Conservation (phyloP, 1,140 invertebrate species). For the Drosophila athabasca region DNA sequence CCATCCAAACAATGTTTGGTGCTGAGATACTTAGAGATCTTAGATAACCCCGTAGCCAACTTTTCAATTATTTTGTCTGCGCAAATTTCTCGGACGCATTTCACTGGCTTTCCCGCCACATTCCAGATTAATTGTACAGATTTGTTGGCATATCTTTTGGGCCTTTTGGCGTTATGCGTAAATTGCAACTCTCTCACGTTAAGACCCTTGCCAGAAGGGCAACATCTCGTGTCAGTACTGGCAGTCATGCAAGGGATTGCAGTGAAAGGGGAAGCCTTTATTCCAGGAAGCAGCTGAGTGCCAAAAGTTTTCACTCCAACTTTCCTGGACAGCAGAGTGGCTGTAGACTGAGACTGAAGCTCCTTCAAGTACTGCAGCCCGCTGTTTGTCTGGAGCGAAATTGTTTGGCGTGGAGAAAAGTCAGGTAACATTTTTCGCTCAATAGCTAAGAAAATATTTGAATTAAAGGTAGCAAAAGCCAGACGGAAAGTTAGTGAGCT, state of each 20-base stretch:
- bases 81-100: neutral
- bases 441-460: slow-evolving; percentile 8
- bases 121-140: slow-evolving; percentile 27
- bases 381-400: neutral
- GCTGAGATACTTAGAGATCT: too few species aligned
- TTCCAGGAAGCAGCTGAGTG: slow-evolving; percentile 48
- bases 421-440: slow-evolving; percentile 14
- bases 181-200: neutral
- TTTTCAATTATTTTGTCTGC: slow-evolving; percentile 4
- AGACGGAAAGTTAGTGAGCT: too few species aligned
- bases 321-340: slow-evolving; percentile 14
- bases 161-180: slow-evolving; percentile 21
- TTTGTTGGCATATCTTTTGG: slow-evolving; percentile 21
- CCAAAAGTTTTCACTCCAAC: slow-evolving; percentile 47
- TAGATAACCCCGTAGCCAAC: neutral
- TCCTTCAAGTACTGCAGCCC: neutral
- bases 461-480: neutral
- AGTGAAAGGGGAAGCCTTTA: slow-evolving; percentile 6
- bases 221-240: slow-evolving; percentile 12
- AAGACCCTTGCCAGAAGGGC: neutral
- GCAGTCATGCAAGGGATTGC: neutral
- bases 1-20: too few species aligned
- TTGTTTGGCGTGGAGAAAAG: slow-evolving; percentile 8
- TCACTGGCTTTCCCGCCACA: neutral
- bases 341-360: neutral